phyloP scores from a whole-genome alignment of 1,140 invertebrate genomes.

The Rhynchophorus ferrugineus region DNA sequence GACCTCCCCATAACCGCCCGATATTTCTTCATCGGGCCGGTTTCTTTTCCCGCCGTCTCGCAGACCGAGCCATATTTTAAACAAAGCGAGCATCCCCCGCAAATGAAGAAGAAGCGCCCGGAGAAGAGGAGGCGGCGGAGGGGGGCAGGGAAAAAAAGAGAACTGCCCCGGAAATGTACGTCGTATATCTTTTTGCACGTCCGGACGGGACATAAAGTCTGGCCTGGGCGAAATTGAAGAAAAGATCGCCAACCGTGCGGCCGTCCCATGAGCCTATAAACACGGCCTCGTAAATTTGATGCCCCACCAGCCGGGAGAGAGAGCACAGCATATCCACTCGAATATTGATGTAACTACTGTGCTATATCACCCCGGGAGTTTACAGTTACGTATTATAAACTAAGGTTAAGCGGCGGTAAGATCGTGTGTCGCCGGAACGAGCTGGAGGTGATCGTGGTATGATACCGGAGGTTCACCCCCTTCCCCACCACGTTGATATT shows the following conservation, averaged over 20 bases:
- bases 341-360: conserved; percentile 32
- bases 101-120: too few species aligned
- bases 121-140: too few species aligned
- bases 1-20: too few species aligned
- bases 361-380: conserved; percentile 28
- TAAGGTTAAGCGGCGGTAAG: conserved; percentile 17
- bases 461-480: too few species aligned
- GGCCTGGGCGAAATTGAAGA: conserved; percentile 27
- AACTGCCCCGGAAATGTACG: conserved; percentile 13
- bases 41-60: too few species aligned
- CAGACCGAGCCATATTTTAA: too few species aligned
- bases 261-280: conserved; percentile 32
- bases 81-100: too few species aligned
- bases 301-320: conserved; percentile 26
- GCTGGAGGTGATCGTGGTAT: conserved; percentile 2
- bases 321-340: conserved; percentile 23
- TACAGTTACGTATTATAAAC: conserved; percentile 21
- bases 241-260: conserved; percentile 26
- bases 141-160: too few species aligned
- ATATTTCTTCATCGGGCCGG: too few species aligned
- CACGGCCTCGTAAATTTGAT: conserved; percentile 34
- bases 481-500: too few species aligned
- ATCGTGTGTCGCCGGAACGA: conserved; percentile 9
- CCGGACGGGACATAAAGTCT: conserved; percentile 27
- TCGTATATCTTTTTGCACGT: conserved; percentile 28